Evolutionary conservation across 2,113 vertebrate species (phyloP).

Genomic region (Alectura lathami): DNA sequence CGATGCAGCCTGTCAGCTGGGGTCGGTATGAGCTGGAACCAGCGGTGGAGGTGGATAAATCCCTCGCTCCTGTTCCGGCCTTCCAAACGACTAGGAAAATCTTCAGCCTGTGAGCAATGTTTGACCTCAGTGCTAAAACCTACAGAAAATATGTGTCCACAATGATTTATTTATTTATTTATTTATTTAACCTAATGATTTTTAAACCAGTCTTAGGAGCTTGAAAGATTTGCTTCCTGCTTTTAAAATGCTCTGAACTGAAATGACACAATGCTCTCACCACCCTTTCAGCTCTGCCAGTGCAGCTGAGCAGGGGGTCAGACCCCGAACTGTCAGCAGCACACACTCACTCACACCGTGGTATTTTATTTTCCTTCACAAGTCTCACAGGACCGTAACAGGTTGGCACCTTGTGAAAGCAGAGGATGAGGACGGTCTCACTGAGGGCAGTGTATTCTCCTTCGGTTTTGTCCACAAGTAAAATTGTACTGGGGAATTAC

Average conservation of each 20-base stretch:
- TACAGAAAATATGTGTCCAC: neutral
- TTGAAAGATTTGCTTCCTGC: neutral
- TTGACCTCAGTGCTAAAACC: neutral
- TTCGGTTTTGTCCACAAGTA: neutral
- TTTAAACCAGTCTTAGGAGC: neutral
- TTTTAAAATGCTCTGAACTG: neutral
- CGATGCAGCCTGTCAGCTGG: neutral
- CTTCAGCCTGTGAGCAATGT: neutral
- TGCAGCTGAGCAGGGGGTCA: neutral
- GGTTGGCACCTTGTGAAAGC: neutral
- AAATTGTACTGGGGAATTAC: neutral
- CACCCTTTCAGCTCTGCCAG: neutral
- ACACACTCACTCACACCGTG: neutral
- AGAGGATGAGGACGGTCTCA: neutral
- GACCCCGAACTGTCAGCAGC: neutral
- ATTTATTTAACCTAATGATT: neutral
- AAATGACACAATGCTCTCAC: neutral
- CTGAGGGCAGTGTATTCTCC: neutral
- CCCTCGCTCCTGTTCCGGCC: neutral
- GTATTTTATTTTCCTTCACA: neutral
- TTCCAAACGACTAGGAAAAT: neutral
- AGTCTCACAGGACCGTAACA: neutral
- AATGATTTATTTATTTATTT: neutral
- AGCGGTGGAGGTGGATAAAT: neutral
- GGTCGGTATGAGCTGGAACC: fast-evolving